Evolutionary conservation across 2,113 vertebrate species (phyloP).

Genomic region (Engraulis encrasicolus): DNA sequence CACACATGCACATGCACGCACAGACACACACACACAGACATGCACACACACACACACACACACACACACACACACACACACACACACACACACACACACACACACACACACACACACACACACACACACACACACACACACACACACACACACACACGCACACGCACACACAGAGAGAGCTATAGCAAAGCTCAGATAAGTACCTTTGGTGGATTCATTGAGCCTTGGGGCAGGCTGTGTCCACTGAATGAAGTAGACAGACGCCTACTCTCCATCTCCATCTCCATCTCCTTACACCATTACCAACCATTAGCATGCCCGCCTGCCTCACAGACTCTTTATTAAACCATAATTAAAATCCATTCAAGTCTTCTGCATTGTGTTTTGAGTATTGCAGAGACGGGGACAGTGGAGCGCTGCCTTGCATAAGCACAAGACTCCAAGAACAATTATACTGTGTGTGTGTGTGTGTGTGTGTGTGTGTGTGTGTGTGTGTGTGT

Average conservation of each 20-base stretch:
- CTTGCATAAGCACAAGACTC: not conserved
- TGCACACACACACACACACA: not conserved
- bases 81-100: not conserved
- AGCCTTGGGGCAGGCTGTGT: not conserved
- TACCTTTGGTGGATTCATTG: too few species aligned
- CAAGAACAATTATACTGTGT: not conserved
- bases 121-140: not conserved
- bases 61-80: not conserved
- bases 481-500: too few species aligned
- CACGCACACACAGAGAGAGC: too few species aligned
- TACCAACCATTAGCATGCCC: not conserved
- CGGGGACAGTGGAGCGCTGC: not conserved
- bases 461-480: slow-evolving; percentile 9
- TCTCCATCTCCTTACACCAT: not conserved
- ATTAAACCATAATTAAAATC: slow-evolving; percentile 45
- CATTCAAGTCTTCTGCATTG: slow-evolving; percentile 25
- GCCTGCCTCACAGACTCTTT: not conserved
- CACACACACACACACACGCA: not conserved
- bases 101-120: not conserved
- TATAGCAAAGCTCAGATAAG: not conserved
- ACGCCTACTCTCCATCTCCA: too few species aligned
- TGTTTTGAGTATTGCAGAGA: not conserved
- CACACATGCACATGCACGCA: too few species aligned
- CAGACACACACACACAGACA: too few species aligned
- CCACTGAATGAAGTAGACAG: not conserved